Evolutionary conservation across 1,140 invertebrate species (phyloP).

Genomic region (Habropoda laboriosa): DNA sequence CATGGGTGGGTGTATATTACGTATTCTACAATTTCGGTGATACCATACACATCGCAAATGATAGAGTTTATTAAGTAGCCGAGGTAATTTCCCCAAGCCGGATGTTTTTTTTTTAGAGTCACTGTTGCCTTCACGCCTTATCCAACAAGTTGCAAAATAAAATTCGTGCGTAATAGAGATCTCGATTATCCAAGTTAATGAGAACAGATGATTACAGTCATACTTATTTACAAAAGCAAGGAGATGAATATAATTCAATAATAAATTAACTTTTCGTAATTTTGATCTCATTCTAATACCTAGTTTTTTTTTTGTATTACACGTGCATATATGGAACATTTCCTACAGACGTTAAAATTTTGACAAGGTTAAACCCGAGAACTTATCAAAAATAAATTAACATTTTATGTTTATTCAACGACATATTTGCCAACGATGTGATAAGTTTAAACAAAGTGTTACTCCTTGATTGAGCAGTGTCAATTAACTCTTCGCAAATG

Average conservation of each 20-base stretch:
- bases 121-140: neutral
- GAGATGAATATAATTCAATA: no score
- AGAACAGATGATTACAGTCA: neutral
- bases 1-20: neutral
- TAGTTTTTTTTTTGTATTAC: neutral
- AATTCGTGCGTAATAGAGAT: neutral
- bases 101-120: neutral
- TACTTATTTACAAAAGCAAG: neutral
- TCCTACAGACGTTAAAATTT: no score
- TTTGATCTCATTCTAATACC: no score
- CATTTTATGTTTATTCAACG: neutral
- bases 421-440: neutral
- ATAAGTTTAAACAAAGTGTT: neutral
- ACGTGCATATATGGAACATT: no score
- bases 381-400: neutral
- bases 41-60: neutral
- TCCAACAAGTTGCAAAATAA: neutral
- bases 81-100: neutral
- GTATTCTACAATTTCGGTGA: conserved; percentile 4
- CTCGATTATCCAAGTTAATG: neutral
- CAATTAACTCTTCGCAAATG: neutral
- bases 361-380: no score
- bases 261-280: neutral
- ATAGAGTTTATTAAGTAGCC: neutral
- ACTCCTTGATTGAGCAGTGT: neutral